These are phyloP conservation scores for Drosophila obscura DNA, from an alignment of 1,140 invertebrate species.

Conservation along the genomic window DNA sequence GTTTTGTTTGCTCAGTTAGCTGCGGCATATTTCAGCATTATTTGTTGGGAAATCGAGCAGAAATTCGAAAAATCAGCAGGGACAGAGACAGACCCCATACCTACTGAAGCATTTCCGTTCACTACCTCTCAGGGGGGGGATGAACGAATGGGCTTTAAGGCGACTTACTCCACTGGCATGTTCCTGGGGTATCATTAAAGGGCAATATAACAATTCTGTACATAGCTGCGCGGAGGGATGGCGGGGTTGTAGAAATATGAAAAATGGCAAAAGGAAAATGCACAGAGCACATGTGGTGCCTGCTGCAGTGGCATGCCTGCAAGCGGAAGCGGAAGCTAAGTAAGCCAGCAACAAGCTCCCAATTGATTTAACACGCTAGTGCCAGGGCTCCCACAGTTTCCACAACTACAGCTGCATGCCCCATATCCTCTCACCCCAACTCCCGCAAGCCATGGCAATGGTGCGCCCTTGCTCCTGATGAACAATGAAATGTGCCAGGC, in stretches of 20 bases:
- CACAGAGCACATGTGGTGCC: conserved; percentile 61
- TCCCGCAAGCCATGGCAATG: background rate
- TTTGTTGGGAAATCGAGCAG: conserved; percentile 67
- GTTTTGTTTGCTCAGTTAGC: conserved; percentile 22
- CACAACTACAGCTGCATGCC: no score
- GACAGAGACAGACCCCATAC: background rate
- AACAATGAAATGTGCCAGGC: conserved; percentile 59
- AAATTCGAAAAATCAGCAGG: conserved; percentile 41
- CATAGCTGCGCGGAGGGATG: conserved; percentile 1
- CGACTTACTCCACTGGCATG: conserved; percentile 19
- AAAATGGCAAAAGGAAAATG: conserved; percentile 56
- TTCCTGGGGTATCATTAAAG: conserved; percentile 53
- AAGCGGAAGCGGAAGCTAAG: conserved; percentile 72
- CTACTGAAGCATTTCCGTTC: background rate
- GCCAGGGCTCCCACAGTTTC: background rate
- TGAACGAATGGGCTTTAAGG: conserved; percentile 33
- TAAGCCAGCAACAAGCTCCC: conserved; percentile 76
- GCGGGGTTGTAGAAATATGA: conserved; percentile 47
- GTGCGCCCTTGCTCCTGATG: conserved; percentile 11
- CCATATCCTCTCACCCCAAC: background rate
- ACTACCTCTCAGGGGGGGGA: conserved; percentile 1
- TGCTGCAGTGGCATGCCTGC: conserved; percentile 29
- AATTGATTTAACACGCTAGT: conserved; percentile 75
- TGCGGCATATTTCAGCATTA: conserved; percentile 70
- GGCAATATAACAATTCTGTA: conserved; percentile 37